Base-by-base conservation (phyloP, 2,797 vertebrate genomes). In the Darevskia mixta region DNA sequence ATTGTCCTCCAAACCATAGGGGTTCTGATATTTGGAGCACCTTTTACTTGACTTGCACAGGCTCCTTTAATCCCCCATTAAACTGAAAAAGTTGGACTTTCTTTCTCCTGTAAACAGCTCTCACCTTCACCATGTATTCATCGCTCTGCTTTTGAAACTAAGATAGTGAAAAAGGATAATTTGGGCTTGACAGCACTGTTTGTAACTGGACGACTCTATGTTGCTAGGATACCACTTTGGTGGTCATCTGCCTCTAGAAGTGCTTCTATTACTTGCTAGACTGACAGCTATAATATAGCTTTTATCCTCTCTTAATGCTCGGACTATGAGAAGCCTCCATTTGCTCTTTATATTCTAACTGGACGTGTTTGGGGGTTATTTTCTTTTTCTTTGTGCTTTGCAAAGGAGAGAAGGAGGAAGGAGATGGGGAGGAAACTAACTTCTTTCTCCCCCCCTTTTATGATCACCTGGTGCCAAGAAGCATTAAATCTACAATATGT, bases 191-290 rank as follows among this genome's bases (percentile, higher is more conserved):
- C 95, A 95, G 80, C 82, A 89, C 79, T 91, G 81, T 87, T 87
- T 95, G 80, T 93, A 93, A 93, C 0, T 90, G 91, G 94, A 86
- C 87, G 89, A 76, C 84, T 89, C 55, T 84, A 49, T 83, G 94
- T 95, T 96, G 93, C 95, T 95, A 96, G 94, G 95, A 95, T 93
- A 95, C 95, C 88, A 69, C 94, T 95, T 91, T 94, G 91, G 89
- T 91, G 89, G 88, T 93, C 93, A 95, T 88, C 94, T 91, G 61
- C 91, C 88, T 93, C 83, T 87, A 77, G 77, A 86, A 89, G 73
- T 88, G 80, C 90, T 5, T 75, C 83, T 91, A 90, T 92, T 90
- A 84, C 85, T 88, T 85, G 81, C 87, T 84, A 79, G 64, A 77
- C 88, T 95, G 91, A 90, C 1, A 64, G 89, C 91, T 92, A 88